Evolutionary conservation across 2,888 invertebrate genomes (phyloP).

Genomic region (Trachelus iudaicus): DNA sequence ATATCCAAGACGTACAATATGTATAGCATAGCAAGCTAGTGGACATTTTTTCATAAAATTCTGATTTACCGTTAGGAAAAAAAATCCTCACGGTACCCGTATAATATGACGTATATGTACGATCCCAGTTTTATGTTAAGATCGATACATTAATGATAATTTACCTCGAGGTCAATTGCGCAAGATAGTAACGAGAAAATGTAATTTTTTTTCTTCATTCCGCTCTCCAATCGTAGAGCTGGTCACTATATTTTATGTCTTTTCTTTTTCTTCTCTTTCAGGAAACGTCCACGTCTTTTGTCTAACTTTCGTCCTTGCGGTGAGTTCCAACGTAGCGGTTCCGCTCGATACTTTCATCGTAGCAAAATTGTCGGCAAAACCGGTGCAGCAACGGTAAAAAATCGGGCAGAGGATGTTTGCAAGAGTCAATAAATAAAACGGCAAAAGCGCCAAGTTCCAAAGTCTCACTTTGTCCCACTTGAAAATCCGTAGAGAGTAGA

Average conservation of each 20-base stretch:
- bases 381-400: not conserved
- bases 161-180: not conserved
- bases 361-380: not conserved
- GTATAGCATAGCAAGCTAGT: not conserved
- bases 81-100: not conserved
- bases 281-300: conserved; percentile 20
- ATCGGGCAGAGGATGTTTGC: not conserved
- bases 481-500: not conserved
- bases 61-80: too few relatives aligned
- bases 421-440: not conserved
- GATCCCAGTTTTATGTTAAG: not conserved
- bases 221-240: not conserved
- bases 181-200: not conserved
- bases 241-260: conserved; percentile 10
- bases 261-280: conserved; percentile 20
- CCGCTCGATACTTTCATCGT: not conserved
- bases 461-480: not conserved
- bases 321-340: conserved; percentile 18
- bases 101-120: not conserved
- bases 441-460: not conserved
- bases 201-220: not conserved
- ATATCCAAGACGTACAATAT: not conserved
- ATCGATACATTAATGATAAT: not conserved
- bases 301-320: conserved; percentile 25
- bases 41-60: not conserved